A percentile compares a stretch with the other conserved stretches of the same genome.
Conservation (phyloP, 2,797 vertebrate genomes). For the Toxotes lorentzi region DNA sequence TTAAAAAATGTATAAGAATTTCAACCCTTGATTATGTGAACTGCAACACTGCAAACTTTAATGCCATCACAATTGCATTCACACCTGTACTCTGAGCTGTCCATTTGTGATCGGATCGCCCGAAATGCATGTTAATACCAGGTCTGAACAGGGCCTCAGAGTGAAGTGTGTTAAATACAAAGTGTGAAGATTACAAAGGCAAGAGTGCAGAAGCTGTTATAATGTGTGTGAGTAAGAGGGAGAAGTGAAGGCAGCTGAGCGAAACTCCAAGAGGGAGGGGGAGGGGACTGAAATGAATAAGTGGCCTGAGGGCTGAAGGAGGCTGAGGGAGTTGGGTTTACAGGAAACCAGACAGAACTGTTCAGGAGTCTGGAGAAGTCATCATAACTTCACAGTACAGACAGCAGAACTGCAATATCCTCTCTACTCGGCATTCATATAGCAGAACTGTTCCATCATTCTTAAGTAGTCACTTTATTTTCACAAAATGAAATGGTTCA, state of each 20-base stretch:
- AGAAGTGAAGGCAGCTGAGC: not conserved
- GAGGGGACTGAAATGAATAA: conserved; percentile 15
- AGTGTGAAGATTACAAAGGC: conserved; percentile 3
- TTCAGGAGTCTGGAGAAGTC: conserved; percentile 78
- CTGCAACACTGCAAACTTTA: too few relatives aligned
- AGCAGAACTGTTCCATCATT: not conserved
- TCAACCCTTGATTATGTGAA: too few relatives aligned
- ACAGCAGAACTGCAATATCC: not conserved
- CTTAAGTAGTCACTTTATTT: not conserved
- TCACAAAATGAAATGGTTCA: not conserved
- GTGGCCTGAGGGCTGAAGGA: conserved; percentile 41
- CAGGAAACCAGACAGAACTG: conserved; percentile 72
- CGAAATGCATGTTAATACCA: too few relatives aligned
- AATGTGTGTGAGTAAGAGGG: conserved; percentile 2
- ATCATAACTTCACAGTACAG: conserved; percentile 59
- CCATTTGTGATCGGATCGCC: too few relatives aligned
- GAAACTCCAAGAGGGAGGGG: not conserved
- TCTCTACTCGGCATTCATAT: not conserved
- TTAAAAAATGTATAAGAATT: too few relatives aligned
- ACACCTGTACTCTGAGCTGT: too few relatives aligned
- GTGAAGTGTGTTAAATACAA: conserved; percentile 2
- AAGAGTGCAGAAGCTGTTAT: not conserved
- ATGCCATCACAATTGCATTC: too few relatives aligned
- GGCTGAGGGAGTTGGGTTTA: conserved; percentile 57
- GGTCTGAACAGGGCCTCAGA: too few relatives aligned